These are phyloP conservation scores for Drosophila setosimentum DNA, from an alignment of 2,888 invertebrate species.

Conservation along the genomic window DNA sequence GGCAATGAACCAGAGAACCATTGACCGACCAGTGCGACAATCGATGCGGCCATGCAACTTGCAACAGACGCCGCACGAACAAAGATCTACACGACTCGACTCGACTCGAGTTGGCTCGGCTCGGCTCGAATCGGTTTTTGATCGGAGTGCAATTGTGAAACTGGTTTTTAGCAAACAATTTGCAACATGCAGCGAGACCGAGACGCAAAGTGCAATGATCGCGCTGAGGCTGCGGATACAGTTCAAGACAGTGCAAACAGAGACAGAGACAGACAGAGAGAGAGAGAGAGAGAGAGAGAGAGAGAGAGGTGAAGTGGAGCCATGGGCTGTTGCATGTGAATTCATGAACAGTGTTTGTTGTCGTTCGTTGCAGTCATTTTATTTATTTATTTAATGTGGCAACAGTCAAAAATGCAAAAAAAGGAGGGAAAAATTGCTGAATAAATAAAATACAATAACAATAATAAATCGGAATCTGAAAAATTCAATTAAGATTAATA, in stretches of 20 bases:
- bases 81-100: slow-evolving; percentile 15
- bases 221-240: slow-evolving; percentile 65
- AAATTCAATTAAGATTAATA: background rate
- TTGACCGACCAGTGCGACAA: slow-evolving; percentile 81
- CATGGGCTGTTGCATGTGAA: slow-evolving; percentile 7
- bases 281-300: background rate
- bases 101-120: background rate
- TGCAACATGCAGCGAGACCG: slow-evolving; percentile 57
- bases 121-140: slow-evolving; percentile 2
- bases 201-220: slow-evolving; percentile 76
- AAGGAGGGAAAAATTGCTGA: background rate
- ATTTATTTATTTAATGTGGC: background rate
- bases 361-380: background rate
- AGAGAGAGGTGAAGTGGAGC: slow-evolving; percentile 1
- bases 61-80: slow-evolving; percentile 60
- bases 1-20: slow-evolving; percentile 86
- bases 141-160: slow-evolving; percentile 40
- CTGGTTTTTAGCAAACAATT: slow-evolving; percentile 69
- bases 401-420: background rate
- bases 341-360: slow-evolving; percentile 9
- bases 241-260: slow-evolving; percentile 21
- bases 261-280: background rate
- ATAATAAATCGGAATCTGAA: background rate
- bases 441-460: background rate
- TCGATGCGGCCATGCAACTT: slow-evolving; percentile 58